Conservation (phyloP, 2,888 invertebrate genomes). For the Hermaeophaga mercurialis region DNA sequence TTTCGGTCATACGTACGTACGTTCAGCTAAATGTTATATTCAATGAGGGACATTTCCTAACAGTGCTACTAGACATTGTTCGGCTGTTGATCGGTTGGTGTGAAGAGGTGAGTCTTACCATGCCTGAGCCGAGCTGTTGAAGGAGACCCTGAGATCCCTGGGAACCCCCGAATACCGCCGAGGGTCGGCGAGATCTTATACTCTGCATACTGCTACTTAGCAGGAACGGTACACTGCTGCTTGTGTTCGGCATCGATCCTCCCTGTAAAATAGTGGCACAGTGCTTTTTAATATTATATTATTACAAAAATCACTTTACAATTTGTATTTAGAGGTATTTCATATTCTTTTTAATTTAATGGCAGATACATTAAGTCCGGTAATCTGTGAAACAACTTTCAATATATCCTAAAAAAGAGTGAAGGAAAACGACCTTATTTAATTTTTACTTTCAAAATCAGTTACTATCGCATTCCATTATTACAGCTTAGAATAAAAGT, state of each 20-base stretch:
- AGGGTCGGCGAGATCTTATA: slow-evolving; percentile 74
- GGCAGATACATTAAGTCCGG: too few relatives aligned
- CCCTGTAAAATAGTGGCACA: slow-evolving; percentile 64
- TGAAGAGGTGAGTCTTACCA: slow-evolving; percentile 82
- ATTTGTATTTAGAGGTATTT: too few relatives aligned
- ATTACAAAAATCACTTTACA: too few relatives aligned
- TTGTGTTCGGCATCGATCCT: slow-evolving; percentile 88
- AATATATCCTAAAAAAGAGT: too few relatives aligned
- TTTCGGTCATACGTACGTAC: slow-evolving; percentile 51
- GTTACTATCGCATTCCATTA: too few relatives aligned
- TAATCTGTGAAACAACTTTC: too few relatives aligned
- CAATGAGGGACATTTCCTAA: slow-evolving; percentile 78
- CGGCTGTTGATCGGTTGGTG: slow-evolving; percentile 60
- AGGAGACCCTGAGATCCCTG: slow-evolving; percentile 70
- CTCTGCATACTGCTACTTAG: slow-evolving; percentile 80
- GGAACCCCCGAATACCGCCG: slow-evolving; percentile 73
- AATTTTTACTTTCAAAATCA: too few relatives aligned
- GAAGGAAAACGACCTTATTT: too few relatives aligned
- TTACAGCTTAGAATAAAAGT: too few relatives aligned
- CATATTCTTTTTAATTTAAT: too few relatives aligned
- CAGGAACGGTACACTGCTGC: slow-evolving; percentile 85
- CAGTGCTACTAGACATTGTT: slow-evolving; percentile 63
- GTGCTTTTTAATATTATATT: too few relatives aligned
- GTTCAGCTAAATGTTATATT: slow-evolving; percentile 71
- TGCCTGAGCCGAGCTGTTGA: slow-evolving; percentile 89